Base-by-base conservation (phyloP, 1,140 invertebrate genomes). In the Pseudomyrmex flavicornis region DNA sequence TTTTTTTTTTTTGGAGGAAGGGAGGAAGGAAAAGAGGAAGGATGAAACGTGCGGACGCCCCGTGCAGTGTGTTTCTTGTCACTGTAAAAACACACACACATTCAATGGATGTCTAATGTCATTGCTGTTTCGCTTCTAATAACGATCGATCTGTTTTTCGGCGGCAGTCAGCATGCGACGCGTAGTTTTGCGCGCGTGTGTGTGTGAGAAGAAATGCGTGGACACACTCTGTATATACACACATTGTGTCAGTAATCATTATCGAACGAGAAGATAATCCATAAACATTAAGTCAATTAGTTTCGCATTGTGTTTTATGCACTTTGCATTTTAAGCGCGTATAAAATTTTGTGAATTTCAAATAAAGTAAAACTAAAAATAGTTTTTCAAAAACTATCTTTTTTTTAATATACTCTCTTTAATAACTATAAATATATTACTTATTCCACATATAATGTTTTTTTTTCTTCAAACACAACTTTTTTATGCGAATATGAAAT, bases 141-240 rank as follows among this genome's bases (percentile, higher is more conserved):
- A 63, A 22, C 17, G 17, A 48, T 56, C 26, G 59, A 66, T 50
- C 68, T 75, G 68, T 13, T 77, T 77, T 52, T 75, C 48, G 75
- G 75, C 68, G 76, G 66, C 90, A 91, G 84, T 82, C 84, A 89
- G 72, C 90, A 91, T 91, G 89, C 90, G 79, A 89, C 87, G 89
- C 89, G 75, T 72, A 89, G 13, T 86, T 85, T 82, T 76, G 73
- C 65, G 50, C 66, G 63, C 0, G 35, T 79, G 72, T 35, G 26
- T 82, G 72, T 88, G 61, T 65, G 20, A 65, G 35, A 79, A 68
- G n/a, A 68, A 79, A 15, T 79, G 63, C 50, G 8, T 1, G 46
- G 12, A 46, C 0, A 69, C 50, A 77, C 8, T 7, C 7, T 68
- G 54, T 26, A 70, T 69, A 59, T 48, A 79, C 48, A 79, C 48